These are phyloP conservation scores for Panopea generosa DNA, from an alignment of 2,888 invertebrate species.

Conservation along the genomic window DNA sequence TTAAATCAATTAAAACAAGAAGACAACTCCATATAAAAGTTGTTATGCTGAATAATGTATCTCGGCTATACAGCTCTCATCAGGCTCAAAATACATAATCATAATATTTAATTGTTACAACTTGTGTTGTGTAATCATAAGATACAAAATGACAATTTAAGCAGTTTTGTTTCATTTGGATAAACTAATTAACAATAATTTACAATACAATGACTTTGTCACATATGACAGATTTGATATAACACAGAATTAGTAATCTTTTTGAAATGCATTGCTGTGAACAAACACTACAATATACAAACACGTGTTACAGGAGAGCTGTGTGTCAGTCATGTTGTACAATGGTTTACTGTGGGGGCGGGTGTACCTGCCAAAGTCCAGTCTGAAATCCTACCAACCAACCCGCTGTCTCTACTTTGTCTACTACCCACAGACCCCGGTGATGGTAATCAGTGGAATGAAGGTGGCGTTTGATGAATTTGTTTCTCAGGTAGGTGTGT, in stretches of 20 bases:
- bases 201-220: too few relatives aligned
- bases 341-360: conserved; percentile 57
- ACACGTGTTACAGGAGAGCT: conserved; percentile 35
- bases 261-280: background rate
- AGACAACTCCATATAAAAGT: too few relatives aligned
- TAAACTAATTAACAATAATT: too few relatives aligned
- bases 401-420: conserved; percentile 53
- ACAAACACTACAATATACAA: background rate
- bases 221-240: background rate
- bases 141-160: too few relatives aligned
- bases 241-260: background rate
- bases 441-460: conserved; percentile 55
- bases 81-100: too few relatives aligned
- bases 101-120: too few relatives aligned
- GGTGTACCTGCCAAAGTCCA: conserved; percentile 33
- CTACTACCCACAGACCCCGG: conserved; percentile 55
- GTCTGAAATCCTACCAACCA: conserved; percentile 31
- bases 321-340: conserved; percentile 38
- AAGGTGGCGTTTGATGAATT: conserved; percentile 39
- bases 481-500: conserved; percentile 39
- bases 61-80: too few relatives aligned
- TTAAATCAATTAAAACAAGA: too few relatives aligned
- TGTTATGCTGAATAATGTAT: too few relatives aligned
- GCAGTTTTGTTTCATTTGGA: too few relatives aligned
- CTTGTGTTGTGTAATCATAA: too few relatives aligned